Evolutionary conservation across 2,888 invertebrate species (phyloP), one percentile per base, ranked within the genome.

Genomic region (Microdon myrmicae): DNA sequence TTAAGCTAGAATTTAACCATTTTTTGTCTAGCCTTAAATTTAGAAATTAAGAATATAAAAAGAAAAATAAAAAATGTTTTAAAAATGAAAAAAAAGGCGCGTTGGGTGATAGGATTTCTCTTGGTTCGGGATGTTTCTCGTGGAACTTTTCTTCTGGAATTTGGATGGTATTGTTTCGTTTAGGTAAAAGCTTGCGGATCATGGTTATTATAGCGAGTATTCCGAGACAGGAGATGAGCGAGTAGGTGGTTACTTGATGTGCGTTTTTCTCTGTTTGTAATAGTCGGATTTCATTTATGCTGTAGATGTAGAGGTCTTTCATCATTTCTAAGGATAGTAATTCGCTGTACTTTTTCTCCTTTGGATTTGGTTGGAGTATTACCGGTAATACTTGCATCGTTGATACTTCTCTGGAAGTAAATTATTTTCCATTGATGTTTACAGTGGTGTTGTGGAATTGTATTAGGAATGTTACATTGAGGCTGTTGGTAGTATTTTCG

Each of bases 361-460:
- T 34, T 3, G 38, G 34, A 31, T n/a, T 54, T 29, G 48, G 41
- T 32, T 54, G 48, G 14, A 43, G 29, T 25, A 61, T 49, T 23
- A 44, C 26, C 1, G 49, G 49, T 25, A 49, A 31, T 13, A 25
- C 35, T 23, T 39, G 45, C 20, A 16, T 34, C 7, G 28, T 39
- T 32, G 54, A 32, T 31, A 25, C 20, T 53, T 60, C 47, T 16
- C 20, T 23, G 26, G 35, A 48, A 10, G 26, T 43, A n/a, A 54
- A 38, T 25, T 44, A 34, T 25, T 25, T 38, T 20, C 44, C 55
- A 14, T 39, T 26, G 9, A 56, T 23, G 8, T 28, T 54, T 2
- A 55, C 12, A n/a, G 45, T 54, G 6, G 44, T 43, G 16, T 55
- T 61, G n/a, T 32, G 54, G 32, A 61, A 48, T 48, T 61, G 48